These are phyloP conservation scores for Rhogogaster chlorosoma DNA, from an alignment of 2,888 invertebrate genomes.

Conservation along the genomic window DNA sequence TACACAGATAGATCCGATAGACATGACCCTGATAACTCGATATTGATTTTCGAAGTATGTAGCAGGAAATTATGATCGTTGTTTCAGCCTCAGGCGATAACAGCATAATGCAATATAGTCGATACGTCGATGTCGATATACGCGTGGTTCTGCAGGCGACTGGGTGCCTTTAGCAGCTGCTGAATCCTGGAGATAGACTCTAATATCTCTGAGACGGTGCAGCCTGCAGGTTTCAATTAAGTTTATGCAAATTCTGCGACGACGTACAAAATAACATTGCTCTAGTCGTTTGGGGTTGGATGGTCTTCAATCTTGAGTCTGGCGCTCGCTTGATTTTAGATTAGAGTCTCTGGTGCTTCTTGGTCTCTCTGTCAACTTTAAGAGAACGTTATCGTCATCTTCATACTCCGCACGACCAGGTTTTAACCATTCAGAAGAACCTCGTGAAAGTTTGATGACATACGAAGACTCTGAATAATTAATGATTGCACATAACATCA, in stretches of 20 bases:
- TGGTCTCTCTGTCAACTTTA: slow-evolving; percentile 24
- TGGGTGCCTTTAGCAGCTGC: slow-evolving; percentile 18
- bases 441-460: neutral
- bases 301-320: slow-evolving; percentile 37
- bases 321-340: slow-evolving; percentile 37
- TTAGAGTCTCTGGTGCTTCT: slow-evolving; percentile 24
- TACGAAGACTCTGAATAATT: neutral
- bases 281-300: slow-evolving; percentile 23
- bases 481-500: neutral
- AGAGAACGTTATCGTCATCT: slow-evolving; percentile 24
- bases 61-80: slow-evolving; percentile 3
- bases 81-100: slow-evolving; percentile 38
- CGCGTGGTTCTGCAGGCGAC: slow-evolving; percentile 26
- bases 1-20: slow-evolving; percentile 1
- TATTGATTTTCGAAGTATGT: slow-evolving; percentile 32
- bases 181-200: slow-evolving; percentile 26
- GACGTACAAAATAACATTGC: slow-evolving; percentile 43
- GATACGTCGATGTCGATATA: slow-evolving; percentile 4
- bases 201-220: slow-evolving; percentile 47
- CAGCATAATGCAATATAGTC: slow-evolving; percentile 22
- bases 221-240: slow-evolving; percentile 47
- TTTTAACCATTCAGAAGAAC: neutral
- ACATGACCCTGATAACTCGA: slow-evolving; percentile 20
- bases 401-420: neutral
- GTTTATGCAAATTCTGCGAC: slow-evolving; percentile 44